A percentile compares a stretch with the other conserved stretches of the same genome.
phyloP scores from a whole-genome alignment of 2,113 vertebrate genomes.

The Oxyura jamaicensis region DNA sequence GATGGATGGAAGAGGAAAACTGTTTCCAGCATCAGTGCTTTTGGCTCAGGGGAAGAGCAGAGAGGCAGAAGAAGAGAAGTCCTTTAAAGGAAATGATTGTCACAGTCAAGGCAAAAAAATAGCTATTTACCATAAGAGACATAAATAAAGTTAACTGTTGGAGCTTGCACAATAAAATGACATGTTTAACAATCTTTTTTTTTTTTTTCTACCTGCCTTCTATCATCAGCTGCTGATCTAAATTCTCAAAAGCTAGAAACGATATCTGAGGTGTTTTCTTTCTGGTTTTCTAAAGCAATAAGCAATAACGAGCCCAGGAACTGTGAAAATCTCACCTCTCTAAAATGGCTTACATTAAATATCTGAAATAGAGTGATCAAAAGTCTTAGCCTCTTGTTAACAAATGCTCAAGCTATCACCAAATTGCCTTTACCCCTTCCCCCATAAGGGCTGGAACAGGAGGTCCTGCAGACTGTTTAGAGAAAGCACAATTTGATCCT shows the following conservation, averaged over 20 bases:
- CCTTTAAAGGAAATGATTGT: slow-evolving; percentile 35
- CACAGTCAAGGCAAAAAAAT: not conserved
- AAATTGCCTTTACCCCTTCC: not conserved
- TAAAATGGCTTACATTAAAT: not conserved
- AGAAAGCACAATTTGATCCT: not conserved
- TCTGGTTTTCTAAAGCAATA: not conserved
- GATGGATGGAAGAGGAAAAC: slow-evolving; percentile 17
- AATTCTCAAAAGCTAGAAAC: not conserved
- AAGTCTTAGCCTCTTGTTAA: not conserved
- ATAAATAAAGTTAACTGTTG: not conserved
- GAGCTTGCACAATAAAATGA: not conserved
- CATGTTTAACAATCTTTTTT: not conserved
- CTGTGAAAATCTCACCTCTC: not conserved
- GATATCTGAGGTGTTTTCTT: not conserved
- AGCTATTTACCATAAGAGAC: not conserved
- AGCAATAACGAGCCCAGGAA: not conserved
- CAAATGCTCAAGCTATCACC: not conserved
- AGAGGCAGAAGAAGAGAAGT: not conserved
- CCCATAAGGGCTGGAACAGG: not conserved
- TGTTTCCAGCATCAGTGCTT: not conserved
- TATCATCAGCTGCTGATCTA: not conserved
- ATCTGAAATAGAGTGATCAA: not conserved
- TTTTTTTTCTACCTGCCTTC: not conserved
- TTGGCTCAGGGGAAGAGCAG: not conserved
- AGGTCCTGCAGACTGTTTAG: not conserved